Evolutionary conservation across 2,113 vertebrate species (phyloP).

Genomic region (Carassius gibelio): DNA sequence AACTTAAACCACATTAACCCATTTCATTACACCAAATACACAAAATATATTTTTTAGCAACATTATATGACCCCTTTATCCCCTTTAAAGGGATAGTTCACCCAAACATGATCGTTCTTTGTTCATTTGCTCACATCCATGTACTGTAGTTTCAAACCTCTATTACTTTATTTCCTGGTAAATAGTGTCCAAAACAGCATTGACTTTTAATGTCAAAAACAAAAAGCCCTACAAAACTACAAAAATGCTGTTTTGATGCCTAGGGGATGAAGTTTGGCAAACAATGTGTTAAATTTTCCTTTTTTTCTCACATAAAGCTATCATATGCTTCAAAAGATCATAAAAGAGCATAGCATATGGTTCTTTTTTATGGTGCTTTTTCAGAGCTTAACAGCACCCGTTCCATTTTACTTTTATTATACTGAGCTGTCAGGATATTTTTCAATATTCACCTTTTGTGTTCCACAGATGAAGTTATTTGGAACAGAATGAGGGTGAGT

Average conservation of each 20-base stretch:
- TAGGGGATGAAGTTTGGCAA: background rate
- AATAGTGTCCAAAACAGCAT: background rate
- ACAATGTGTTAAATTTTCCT: background rate
- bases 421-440: background rate
- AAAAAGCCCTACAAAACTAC: background rate
- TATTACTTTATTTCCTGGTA: background rate
- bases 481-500: background rate
- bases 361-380: background rate
- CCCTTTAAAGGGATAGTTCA: background rate
- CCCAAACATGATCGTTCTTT: background rate
- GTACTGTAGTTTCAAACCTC: background rate
- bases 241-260: background rate
- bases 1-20: too few relatives aligned
- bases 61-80: background rate
- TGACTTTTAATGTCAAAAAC: background rate
- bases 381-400: background rate
- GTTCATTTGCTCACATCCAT: background rate
- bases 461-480: background rate
- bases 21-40: too few relatives aligned
- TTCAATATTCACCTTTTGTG: background rate
- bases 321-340: background rate
- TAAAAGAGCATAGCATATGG: background rate
- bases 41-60: too few relatives aligned
- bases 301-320: background rate
- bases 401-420: constrained; percentile 7